A percentile compares a stretch with the other conserved stretches of the same genome.
phyloP scores from a whole-genome alignment of 2,888 invertebrate species.

The Epinotia brunnichana region DNA sequence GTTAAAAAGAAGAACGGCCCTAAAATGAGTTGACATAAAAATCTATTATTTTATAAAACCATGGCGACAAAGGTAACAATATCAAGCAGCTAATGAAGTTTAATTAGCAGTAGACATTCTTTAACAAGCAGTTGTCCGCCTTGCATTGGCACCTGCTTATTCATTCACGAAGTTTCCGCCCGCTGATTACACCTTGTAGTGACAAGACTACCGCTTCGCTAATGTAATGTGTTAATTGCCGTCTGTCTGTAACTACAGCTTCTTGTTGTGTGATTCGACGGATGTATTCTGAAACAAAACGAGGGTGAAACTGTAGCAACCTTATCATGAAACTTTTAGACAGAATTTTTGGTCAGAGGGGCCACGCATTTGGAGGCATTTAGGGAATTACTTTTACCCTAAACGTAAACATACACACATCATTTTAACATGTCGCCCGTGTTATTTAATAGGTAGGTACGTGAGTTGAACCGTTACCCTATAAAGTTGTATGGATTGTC shows the following conservation, averaged over 20 bases:
- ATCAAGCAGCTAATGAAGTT: conserved; percentile 19
- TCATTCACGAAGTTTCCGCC: conserved; percentile 68
- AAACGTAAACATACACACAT: no score
- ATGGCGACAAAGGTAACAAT: background rate
- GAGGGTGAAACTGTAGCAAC: conserved; percentile 18
- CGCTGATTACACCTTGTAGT: conserved; percentile 68
- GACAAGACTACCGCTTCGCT: conserved; percentile 53
- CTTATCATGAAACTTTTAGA: background rate
- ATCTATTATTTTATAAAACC: background rate
- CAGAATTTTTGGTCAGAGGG: background rate
- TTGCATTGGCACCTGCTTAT: conserved; percentile 57
- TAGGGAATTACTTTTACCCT: background rate
- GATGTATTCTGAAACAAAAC: conserved; percentile 24
- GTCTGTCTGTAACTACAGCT: conserved; percentile 57
- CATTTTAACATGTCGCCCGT: no score
- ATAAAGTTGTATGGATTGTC: no score
- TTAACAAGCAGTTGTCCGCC: conserved; percentile 33
- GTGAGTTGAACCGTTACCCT: no score
- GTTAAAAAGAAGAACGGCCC: no score
- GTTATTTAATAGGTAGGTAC: no score
- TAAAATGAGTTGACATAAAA: no score
- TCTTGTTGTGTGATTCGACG: conserved; percentile 40
- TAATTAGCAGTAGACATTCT: conserved; percentile 32
- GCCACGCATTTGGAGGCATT: background rate
- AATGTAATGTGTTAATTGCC: conserved; percentile 65